Base-by-base conservation (phyloP, 2,113 vertebrate species). In the Ploceus nigricollis region DNA sequence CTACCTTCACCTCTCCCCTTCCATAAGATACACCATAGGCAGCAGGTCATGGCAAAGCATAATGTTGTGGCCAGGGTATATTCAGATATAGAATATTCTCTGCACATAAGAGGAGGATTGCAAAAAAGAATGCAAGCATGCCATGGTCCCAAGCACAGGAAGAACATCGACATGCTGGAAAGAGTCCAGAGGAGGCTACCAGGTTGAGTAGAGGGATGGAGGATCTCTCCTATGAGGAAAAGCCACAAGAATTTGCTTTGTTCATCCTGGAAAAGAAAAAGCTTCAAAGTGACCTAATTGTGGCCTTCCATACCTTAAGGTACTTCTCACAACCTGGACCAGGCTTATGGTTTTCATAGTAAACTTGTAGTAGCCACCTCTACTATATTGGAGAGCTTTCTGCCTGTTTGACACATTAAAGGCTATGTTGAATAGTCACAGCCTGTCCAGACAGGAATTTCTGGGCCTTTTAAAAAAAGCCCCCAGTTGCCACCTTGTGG, bases 1-100 rank as follows among this genome's bases (percentile, higher is more conserved):
- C 33, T 40, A 7, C 17, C 4, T 2, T 45, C n/a, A 54, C 23
- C 13, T 77, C 21, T 31, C 19, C 35, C 19, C 35, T 78, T 56
- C 57, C 1, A 0, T 56, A 33, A 27, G 4, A 1, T 4, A 7
- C 10, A 2, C 15, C 9, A 4, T 9, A 14, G 23, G 22, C 9
- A 10, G 65, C 27, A 68, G 25, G 8, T 57, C 8, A 15, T 8
- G 7, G 22, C 23, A 56, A 60, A 76, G 35, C 27, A 47, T 15
- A 8, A 1, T 23, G 3, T 6, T 37, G 8, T 0, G 0, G 45
- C 15, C 63, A 50, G 54, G 47, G 5, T 19, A 8, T 53, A 40
- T 45, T 60, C 45, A 60, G 45, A 40, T 25, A 13, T 3, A 30
- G 45, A 31, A 45, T 25, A 45, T 45, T 25, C 9, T n/a, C 16